These are phyloP conservation scores for Ciconia nigra DNA, from an alignment of 2,797 vertebrate species.

Conservation along the genomic window DNA sequence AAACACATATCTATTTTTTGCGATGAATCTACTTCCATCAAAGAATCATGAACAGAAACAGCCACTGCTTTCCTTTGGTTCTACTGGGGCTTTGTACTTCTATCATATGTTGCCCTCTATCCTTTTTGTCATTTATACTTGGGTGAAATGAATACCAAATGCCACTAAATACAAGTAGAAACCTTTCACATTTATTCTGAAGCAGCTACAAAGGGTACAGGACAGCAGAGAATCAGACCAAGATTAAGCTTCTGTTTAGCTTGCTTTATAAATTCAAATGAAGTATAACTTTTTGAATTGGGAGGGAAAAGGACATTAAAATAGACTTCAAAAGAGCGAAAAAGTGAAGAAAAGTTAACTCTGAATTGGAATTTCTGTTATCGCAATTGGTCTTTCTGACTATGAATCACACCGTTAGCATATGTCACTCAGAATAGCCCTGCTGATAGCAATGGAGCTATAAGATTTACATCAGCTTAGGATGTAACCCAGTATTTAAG, in stretches of 20 bases:
- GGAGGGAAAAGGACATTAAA: background rate
- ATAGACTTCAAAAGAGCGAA: background rate
- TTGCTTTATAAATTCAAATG: slow-evolving; percentile 45
- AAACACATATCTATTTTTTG: background rate
- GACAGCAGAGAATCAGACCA: background rate
- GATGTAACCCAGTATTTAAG: background rate
- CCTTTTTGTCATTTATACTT: background rate
- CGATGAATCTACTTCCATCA: background rate
- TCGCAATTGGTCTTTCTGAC: background rate
- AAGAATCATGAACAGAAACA: background rate
- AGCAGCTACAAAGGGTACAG: background rate
- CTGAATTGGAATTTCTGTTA: background rate
- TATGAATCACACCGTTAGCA: background rate
- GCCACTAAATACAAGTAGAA: background rate
- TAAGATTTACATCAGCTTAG: background rate
- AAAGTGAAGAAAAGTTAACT: slow-evolving; percentile 11
- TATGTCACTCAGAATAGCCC: background rate
- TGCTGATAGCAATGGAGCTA: background rate
- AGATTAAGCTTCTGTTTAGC: slow-evolving; percentile 27
- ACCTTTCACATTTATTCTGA: slow-evolving; percentile 37
- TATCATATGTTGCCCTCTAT: background rate
- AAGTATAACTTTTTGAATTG: background rate
- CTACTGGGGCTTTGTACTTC: background rate
- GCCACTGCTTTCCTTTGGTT: background rate
- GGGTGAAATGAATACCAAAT: slow-evolving; percentile 26